Conservation (phyloP, 2,797 vertebrate species). For the Graptemys geographica region DNA sequence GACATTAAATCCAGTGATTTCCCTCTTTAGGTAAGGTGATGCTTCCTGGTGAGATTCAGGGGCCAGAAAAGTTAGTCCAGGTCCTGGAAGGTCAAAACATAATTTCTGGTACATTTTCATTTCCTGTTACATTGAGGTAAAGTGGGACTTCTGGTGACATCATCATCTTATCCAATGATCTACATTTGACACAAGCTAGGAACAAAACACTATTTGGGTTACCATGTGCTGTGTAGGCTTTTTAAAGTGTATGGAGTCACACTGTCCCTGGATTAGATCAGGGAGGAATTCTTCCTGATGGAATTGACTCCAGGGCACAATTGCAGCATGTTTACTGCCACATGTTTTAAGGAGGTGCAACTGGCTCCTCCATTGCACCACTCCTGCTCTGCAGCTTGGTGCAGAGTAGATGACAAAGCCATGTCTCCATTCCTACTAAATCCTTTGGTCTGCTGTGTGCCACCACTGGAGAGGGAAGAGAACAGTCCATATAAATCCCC, state of each 20-base stretch:
- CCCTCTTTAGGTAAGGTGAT: background rate
- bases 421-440: background rate
- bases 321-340: background rate
- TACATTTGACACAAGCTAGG: background rate
- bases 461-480: background rate
- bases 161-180: background rate
- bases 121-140: background rate
- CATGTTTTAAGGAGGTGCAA: background rate
- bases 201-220: background rate
- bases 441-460: background rate
- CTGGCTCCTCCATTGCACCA: background rate
- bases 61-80: background rate
- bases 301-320: background rate
- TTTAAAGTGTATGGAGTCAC: background rate
- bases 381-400: background rate
- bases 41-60: background rate
- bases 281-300: background rate
- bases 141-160: background rate
- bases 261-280: background rate
- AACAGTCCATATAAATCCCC: background rate
- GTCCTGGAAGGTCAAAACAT: background rate
- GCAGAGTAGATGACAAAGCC: background rate
- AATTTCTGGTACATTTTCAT: background rate
- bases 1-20: background rate
- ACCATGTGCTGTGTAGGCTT: background rate